Conservation (phyloP, 2,888 invertebrate species). For the Leptinotarsa tumamoca region DNA sequence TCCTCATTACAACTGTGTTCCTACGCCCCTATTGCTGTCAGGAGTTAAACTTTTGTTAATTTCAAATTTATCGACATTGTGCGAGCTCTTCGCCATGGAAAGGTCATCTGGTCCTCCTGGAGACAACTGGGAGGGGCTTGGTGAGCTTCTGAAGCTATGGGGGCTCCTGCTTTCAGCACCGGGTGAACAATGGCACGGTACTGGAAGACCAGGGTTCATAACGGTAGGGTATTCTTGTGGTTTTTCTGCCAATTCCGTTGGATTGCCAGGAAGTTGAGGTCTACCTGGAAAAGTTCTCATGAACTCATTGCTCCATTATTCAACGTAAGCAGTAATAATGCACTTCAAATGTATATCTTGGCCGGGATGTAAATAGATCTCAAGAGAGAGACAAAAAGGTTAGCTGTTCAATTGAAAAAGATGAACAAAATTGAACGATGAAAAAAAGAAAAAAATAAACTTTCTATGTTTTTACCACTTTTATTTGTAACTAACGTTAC, state of each 20-base stretch:
- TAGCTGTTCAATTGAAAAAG: too few relatives aligned
- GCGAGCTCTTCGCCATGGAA: slow-evolving; percentile 54
- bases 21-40: slow-evolving; percentile 14
- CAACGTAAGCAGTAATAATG: not conserved
- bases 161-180: slow-evolving; percentile 57
- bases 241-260: slow-evolving; percentile 44
- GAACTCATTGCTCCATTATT: not conserved
- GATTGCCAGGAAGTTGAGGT: slow-evolving; percentile 48
- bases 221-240: slow-evolving; percentile 53
- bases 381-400: too few relatives aligned
- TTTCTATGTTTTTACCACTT: too few relatives aligned
- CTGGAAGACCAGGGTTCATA: slow-evolving; percentile 54
- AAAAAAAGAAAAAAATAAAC: too few relatives aligned
- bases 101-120: slow-evolving; percentile 64
- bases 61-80: slow-evolving; percentile 39
- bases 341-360: too few relatives aligned
- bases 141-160: slow-evolving; percentile 53
- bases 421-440: too few relatives aligned
- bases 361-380: too few relatives aligned
- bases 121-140: slow-evolving; percentile 60
- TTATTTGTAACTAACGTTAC: too few relatives aligned
- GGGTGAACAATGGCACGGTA: slow-evolving; percentile 62
- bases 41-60: slow-evolving; percentile 31
- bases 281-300: slow-evolving; percentile 45
- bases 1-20: slow-evolving; percentile 16